Base-by-base conservation (phyloP, 64 coral and sea anemone species). In the Actinia tenebrosa region DNA sequence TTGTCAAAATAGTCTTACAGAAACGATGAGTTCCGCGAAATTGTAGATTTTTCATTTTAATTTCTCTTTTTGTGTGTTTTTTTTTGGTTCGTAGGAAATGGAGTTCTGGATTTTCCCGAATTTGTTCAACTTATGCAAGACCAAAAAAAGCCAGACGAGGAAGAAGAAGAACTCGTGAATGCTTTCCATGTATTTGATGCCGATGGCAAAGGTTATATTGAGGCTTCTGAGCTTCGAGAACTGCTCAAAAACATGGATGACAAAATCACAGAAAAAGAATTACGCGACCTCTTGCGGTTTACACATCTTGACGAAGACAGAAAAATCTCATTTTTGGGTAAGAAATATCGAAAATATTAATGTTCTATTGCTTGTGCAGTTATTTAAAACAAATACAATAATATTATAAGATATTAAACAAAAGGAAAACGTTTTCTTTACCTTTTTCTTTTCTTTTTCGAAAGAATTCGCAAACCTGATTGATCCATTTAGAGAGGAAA, bases 161-260 rank as follows among this genome's bases (percentile, higher is more conserved):
- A 46, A 45, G 86, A 93, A 80, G 88, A 90, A 77, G 91, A 93
- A 17, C 77, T 96, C 20, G 20, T 96, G 4, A 88, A 96, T 86
- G 94, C 94, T 71, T 96, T 96, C 77, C 79, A 87, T 14, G 94
- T 96, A 82, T 96, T 96, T 78, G 94, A 96, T 60, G 87, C 88
- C 1, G 91, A 96, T 11, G 87, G 90, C 82, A 96, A 93, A 46
- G 94, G 94, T 2, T 93, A 90, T 44, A 90, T 96, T 13, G 79
- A 87, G 19, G 88, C 94, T 19, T 87, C 91, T 50, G 91, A 96
- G 19, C 64, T 96, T 9, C 71, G 94, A 46, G 69, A 93, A 22
- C 78, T 92, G 10, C 37, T 96, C 17, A 52, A 53, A 10, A 90
- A 66, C 17, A 90, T 96, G 94, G 89, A 92, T 53, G 89, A 92